phyloP scores from a whole-genome alignment of 92 coral and sea anemone species.

The Bergia sp. region DNA sequence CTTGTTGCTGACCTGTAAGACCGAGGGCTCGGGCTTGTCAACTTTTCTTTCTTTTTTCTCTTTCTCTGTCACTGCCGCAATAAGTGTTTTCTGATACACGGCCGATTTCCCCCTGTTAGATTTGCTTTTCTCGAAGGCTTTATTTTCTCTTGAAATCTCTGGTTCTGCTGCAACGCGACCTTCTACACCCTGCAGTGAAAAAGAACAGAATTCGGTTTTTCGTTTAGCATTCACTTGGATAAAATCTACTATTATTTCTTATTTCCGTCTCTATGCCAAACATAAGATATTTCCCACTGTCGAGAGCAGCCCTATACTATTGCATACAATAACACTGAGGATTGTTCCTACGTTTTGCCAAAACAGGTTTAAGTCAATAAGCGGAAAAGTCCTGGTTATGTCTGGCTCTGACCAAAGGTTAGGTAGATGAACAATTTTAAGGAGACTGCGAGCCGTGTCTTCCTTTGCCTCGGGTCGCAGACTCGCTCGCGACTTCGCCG shows the following conservation, averaged over 20 bases:
- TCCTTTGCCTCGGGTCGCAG: no score
- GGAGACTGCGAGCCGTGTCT: no score
- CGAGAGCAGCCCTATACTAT: background rate
- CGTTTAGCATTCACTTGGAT: background rate
- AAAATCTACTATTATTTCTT: background rate
- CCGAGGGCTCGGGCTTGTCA: conserved; percentile 7
- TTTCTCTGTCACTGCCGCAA: background rate
- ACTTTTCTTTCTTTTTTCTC: background rate
- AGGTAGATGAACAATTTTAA: no score
- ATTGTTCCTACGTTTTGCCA: background rate
- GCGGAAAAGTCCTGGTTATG: background rate
- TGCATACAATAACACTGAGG: background rate
- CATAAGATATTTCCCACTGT: background rate
- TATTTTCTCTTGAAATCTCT: background rate
- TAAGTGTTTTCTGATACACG: conserved; percentile 19
- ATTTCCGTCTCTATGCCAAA: background rate
- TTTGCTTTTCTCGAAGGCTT: background rate
- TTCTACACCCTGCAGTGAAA: conserved; percentile 1
- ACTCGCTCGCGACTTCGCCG: no score
- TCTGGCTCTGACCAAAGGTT: background rate
- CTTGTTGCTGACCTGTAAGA: conserved; percentile 28
- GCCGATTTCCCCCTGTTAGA: conserved; percentile 25
- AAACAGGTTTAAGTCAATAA: background rate
- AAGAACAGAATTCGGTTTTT: background rate
- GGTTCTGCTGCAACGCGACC: background rate